Base-by-base conservation (phyloP, 1,140 invertebrate genomes). In the Agraylea sexmaculata region DNA sequence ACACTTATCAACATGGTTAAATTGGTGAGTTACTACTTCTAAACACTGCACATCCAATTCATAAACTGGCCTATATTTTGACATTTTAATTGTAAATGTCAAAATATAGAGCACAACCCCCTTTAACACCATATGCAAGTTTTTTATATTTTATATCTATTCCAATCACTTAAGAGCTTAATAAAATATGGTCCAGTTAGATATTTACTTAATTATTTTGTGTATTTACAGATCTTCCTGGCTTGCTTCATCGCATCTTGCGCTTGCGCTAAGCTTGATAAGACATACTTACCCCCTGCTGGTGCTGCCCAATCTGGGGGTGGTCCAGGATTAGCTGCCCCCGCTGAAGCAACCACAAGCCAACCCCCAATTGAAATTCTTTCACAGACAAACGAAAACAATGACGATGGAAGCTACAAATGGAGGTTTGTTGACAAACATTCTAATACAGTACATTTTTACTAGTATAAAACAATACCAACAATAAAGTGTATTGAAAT, bases 341-440 rank as follows among this genome's bases (percentile, higher is more conserved):
- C 49, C 10, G 21, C 17, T 8, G 41, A 32, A 12, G 46, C 51
- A 20, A 43, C 45, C 7, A 36, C 39, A 12, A 54, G 53, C 4
- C 28, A 47, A 27, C 59, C 56, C 19, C 53, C 51, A 10, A 64
- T 70, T 19, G 69, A 66, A 11, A 74, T 75, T 23, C 30, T 70
- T 6, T 62, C 64, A 20, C 71, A 69, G 50, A 65, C 70, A 1
- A 72, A 70, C 44, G 68, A 73, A 40, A 71, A 71, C 44, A 64
- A 70, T 30, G 69, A 64, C 12, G 71, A 74, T 52, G 73, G 73
- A 21, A 69, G 62, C 22, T 75, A 74, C 55, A 61, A 60, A 42
- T 71, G 58, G 43, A 56, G 53, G 55, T 57, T 40, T 28, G 40
- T 38, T 27, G 21, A 8, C n/a, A 8, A 8, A 8, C n/a, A 27